Conservation (phyloP, 2,113 vertebrate species). For the Silurus asotus region DNA sequence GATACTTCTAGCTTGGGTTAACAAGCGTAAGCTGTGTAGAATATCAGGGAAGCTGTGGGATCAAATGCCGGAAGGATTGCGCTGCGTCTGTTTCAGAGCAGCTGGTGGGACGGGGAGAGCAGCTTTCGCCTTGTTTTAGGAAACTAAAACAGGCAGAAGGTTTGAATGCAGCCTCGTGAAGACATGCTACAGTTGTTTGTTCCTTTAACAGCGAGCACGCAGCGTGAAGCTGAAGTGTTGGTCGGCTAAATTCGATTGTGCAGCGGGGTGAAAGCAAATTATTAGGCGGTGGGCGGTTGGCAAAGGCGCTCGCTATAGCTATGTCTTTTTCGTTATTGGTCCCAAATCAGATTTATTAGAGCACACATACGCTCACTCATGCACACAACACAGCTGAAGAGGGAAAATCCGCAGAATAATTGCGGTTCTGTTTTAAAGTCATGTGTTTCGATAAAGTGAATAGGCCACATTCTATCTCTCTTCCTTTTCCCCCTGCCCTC, state of each 20-base stretch:
- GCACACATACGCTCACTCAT: constrained; percentile 30
- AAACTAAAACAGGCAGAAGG: constrained; percentile 38
- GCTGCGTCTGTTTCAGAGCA: background rate
- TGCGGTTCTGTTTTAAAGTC: constrained; percentile 18
- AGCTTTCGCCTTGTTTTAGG: background rate
- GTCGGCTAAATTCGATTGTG: constrained; percentile 55
- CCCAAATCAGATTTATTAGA: constrained; percentile 52
- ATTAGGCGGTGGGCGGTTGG: constrained; percentile 38
- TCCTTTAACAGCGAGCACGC: constrained; percentile 1
- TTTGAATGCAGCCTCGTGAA: constrained; percentile 29
- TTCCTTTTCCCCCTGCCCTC: background rate
- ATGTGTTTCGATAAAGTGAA: constrained; percentile 15
- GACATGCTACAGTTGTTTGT: constrained; percentile 34
- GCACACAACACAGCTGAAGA: constrained; percentile 10
- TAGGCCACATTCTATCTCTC: background rate
- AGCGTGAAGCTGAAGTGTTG: constrained; percentile 23
- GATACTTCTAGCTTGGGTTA: constrained; percentile 59
- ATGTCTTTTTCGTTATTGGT: constrained; percentile 60
- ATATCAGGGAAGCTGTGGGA: constrained; percentile 41
- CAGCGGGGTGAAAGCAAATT: constrained; percentile 45
- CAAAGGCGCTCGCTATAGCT: constrained; percentile 52
- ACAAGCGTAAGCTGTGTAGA: constrained; percentile 55
- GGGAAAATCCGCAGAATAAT: constrained; percentile 23
- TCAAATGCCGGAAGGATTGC: constrained; percentile 52
- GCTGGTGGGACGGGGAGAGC: constrained; percentile 37